Evolutionary conservation across 1,140 invertebrate genomes (phyloP), one percentile per base, ranked within the genome.

Genomic region (Zaprionus ornatus): DNA sequence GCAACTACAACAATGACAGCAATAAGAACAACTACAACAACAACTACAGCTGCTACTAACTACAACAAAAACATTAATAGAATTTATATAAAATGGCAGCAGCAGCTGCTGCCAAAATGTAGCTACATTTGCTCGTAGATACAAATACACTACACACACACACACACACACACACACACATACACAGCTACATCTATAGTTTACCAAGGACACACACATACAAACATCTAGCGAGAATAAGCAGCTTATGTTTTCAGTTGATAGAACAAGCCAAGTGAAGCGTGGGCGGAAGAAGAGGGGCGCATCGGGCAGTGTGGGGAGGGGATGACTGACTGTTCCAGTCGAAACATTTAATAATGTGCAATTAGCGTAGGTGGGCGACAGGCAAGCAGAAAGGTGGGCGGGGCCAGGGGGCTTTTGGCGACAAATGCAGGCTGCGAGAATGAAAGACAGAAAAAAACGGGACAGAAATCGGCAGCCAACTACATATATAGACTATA

Each of bases 41-140:
- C 64, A 69, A 68, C 25, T 65, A 55, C 62, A 63, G 68, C 70
- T 78, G 70, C 65, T 63, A 83, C 65, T 9, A 68, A 74, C 37
- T 76, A 77, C 63, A 75, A 67, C 50, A 75, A 79, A 84, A 78
- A 67, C 80, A 83, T 72, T 62, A 78, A 73, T 87, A 90, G 80
- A 83, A 83, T 86, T 87, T 90, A 82, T 77, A 75, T 66, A 70
- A 71, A 54, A 52, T 9, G 40, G 40, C 45, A 54, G 56, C 54
- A 48, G 68, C 72, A 63, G 60, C 54, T 72, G 59, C 72, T 69
- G 69, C 77, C 25, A 48, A 55, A 56, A 66, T 63, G 42, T 63
- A 68, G 59, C 52, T 25, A 74, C 56, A 63, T 40, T 73, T 67
- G 40, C 40, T n/a, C 40, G 40, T 45, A 60, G 65, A 54, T 56